Conservation (phyloP, 2,888 invertebrate species). For the Acleris literana region DNA sequence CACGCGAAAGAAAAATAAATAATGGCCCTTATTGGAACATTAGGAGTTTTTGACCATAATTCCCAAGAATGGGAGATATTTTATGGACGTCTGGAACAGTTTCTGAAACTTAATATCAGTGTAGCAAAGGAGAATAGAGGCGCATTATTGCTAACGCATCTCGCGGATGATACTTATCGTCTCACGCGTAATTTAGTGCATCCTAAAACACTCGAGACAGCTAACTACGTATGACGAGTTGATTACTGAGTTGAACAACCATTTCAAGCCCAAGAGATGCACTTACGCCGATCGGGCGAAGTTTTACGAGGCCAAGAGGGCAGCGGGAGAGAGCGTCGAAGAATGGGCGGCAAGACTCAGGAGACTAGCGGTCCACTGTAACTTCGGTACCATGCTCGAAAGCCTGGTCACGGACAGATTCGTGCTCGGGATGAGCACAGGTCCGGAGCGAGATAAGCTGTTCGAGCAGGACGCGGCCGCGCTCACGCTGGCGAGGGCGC, state of each 20-base stretch:
- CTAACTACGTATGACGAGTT: conserved; percentile 1
- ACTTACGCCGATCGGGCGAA: conserved; percentile 17
- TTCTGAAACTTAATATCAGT: not conserved
- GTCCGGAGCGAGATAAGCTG: conserved; percentile 20
- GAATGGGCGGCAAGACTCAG: conserved; percentile 30
- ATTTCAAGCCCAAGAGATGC: conserved; percentile 7
- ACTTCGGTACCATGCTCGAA: conserved; percentile 1
- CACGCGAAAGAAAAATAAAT: conserved; percentile 1
- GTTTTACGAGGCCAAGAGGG: conserved; percentile 25
- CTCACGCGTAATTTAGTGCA: conserved; percentile 17
- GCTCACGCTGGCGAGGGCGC: conserved; percentile 32
- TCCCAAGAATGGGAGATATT: conserved; percentile 12
- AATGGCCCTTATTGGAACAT: conserved; percentile 8
- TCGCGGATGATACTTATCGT: conserved; percentile 21
- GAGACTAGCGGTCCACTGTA: conserved; percentile 14
- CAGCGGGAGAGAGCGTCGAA: conserved; percentile 23
- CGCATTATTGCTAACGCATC: not conserved
- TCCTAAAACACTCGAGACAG: conserved; percentile 1
- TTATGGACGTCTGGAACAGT: not conserved
- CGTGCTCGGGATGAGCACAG: conserved; percentile 37
- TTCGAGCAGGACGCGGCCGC: conserved; percentile 7
- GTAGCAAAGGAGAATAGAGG: not conserved
- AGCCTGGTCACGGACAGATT: conserved; percentile 20
- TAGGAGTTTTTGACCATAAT: conserved; percentile 8
- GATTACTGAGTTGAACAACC: not conserved